Percentiles rank a stretch among this genome's conserved stretches.
These are phyloP conservation scores for Caenorhabditis doughertyi DNA, from an alignment of 2,888 invertebrate genomes.

Conservation along the genomic window DNA sequence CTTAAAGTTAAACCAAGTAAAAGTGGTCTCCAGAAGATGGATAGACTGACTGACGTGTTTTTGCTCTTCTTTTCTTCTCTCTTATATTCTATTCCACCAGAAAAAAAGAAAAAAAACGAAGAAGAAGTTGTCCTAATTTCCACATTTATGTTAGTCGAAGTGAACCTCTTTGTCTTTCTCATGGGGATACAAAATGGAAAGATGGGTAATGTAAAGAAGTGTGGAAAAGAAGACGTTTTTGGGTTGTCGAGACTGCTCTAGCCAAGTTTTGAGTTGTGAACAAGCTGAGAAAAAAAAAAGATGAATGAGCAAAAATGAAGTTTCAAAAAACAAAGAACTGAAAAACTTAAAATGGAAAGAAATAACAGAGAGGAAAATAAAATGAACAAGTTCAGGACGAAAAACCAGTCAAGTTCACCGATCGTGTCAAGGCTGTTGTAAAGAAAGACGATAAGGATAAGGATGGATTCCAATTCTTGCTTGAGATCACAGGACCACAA, in stretches of 20 bases:
- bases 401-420: slow-evolving; percentile 80
- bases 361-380: background rate
- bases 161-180: slow-evolving; percentile 53
- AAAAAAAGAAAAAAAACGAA: background rate
- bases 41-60: slow-evolving; percentile 43
- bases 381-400: slow-evolving; percentile 81
- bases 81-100: slow-evolving; percentile 13
- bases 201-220: slow-evolving; percentile 62
- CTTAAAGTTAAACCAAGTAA: slow-evolving; percentile 32
- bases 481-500: slow-evolving; percentile 80
- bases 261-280: slow-evolving; percentile 19
- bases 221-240: slow-evolving; percentile 45
- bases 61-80: slow-evolving; percentile 22
- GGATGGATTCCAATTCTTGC: slow-evolving; percentile 79
- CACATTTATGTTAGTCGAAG: slow-evolving; percentile 58
- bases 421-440: slow-evolving; percentile 80
- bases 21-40: slow-evolving; percentile 34
- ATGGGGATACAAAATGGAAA: slow-evolving; percentile 51
- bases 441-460: slow-evolving; percentile 82
- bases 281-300: slow-evolving; percentile 7
- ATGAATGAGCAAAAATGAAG: slow-evolving; percentile 38
- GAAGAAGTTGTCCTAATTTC: slow-evolving; percentile 59
- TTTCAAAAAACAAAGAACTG: slow-evolving; percentile 31
- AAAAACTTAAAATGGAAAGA: background rate
- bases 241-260: background rate